Evolutionary conservation across 2,113 vertebrate species (phyloP), one percentile per base, ranked within the genome.

Genomic region (Sisor rabdophorus): DNA sequence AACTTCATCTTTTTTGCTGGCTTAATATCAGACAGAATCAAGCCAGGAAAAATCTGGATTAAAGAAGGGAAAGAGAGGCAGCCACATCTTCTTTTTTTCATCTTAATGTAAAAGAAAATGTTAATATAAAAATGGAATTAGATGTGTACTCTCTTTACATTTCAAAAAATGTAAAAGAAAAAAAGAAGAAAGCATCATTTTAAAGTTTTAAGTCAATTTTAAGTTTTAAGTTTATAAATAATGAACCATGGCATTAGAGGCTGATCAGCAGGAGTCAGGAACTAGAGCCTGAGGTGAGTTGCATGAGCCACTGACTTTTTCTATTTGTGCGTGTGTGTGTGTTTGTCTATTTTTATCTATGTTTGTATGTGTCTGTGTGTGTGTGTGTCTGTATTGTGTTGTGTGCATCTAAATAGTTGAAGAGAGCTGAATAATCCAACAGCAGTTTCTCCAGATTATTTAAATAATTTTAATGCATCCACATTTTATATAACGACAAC

Each of bases 1-100:
- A 95, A 95, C 85, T 93, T 94, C 94, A 95, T 95, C 81, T 93
- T 89, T 87, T 95, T 95, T 79, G 94, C 94, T 59, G 94, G 94
- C 69, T 95, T 95, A 73, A 95, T 95, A 73, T 95, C 94, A 0
- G 94, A 95, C 5, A 95, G 91, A 80, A 95, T 95, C 81, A 95
- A 85, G 47, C 94, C 94, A 26, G 94, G 94, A 82, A 95, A 95
- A 81, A 95, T 95, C 94, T 95, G 88, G 47, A 76, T 69, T 69
- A 69, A 71, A 69, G 54, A 53, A 56, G 36, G 71, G 55, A 53
- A 54, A 64, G 59, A 61, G 24, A 64, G 55, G 54, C 47, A 47
- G 50, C 70, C 26, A 19, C 53, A 47, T 12, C 64, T 68, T 44
- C 16, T 60, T 40, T 47, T 54, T 44, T 75, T 65, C 30, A 67